Evolutionary conservation across 2,113 vertebrate genomes (phyloP), one percentile per base, ranked within the genome.

Genomic region (Apodemus sylvaticus): DNA sequence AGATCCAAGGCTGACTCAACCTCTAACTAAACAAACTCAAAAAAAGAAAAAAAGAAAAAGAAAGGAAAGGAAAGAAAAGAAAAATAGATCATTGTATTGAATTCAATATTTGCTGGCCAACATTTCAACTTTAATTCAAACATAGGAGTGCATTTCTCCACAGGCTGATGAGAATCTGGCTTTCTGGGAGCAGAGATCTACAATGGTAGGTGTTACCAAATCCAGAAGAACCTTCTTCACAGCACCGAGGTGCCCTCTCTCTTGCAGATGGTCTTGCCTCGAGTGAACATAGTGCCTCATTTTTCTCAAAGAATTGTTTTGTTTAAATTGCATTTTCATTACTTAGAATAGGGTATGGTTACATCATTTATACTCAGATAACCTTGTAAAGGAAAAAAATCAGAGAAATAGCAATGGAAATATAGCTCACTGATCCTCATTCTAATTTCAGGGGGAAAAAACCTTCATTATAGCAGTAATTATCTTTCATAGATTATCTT

Each of bases 1-100:
- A 73, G 71, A 83, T 77, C 78, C 66, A 82, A 83, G 60, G 89
- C 66, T 94, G 88, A 94, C 73, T 96, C 95, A 91, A 85, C 66
- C 66, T 81, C 48, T 89, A 74, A 89, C 42, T 83, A 82, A 94
- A 70, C 58, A 82, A 90, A 90, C 20, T n/a, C 68, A 66, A 13
- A 20, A 20, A 22, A 20, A 12, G 26, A 66, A 26, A 66, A 29
- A 34, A 14, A 16, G 66, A 36, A 16, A 74, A 53, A 79, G 6
- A 60, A 60, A 60, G 22, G 24, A 62, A 62, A 24, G 7, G 9
- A 64, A 26, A 12, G 3, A 64, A 11, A 10, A 10, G 26, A 64
- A 31, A 29, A 66, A 12, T 85, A 89, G 79, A 8, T 62, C 81
- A 26, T 58, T 91, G 71, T 73, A 34, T 66, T 77, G 73, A 94